phyloP scores from a whole-genome alignment of 2,113 vertebrate species.

The Prunella himalayana region DNA sequence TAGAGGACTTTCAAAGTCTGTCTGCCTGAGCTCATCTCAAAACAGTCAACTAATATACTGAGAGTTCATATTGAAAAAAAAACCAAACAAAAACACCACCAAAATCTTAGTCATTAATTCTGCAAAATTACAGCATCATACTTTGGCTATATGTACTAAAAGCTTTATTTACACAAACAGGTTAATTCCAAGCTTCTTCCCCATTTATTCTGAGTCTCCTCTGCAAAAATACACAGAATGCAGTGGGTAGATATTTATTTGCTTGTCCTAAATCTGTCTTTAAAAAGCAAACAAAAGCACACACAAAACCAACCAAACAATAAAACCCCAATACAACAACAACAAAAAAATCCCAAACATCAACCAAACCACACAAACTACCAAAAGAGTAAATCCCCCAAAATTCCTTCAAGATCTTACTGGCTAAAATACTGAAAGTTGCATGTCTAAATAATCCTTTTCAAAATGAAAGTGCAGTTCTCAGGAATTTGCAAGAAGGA shows the following conservation, averaged over 20 bases:
- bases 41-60: neutral
- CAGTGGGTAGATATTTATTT: neutral
- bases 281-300: neutral
- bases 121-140: neutral
- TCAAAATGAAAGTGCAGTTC: constrained; percentile 30
- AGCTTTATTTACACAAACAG: neutral
- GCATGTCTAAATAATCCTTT: neutral
- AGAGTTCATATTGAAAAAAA: neutral
- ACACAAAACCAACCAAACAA: neutral
- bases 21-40: neutral
- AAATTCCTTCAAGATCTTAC: constrained; percentile 1
- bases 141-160: neutral
- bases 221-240: neutral
- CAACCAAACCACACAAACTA: neutral
- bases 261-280: neutral
- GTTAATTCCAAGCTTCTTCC: neutral
- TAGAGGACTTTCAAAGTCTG: neutral
- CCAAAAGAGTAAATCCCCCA: neutral
- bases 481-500: neutral
- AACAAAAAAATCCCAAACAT: neutral
- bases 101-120: neutral
- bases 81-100: neutral
- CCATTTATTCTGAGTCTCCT: neutral
- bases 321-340: neutral
- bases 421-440: neutral